phyloP scores from a whole-genome alignment of 2,113 vertebrate species.

The Serilophus lunatus region DNA sequence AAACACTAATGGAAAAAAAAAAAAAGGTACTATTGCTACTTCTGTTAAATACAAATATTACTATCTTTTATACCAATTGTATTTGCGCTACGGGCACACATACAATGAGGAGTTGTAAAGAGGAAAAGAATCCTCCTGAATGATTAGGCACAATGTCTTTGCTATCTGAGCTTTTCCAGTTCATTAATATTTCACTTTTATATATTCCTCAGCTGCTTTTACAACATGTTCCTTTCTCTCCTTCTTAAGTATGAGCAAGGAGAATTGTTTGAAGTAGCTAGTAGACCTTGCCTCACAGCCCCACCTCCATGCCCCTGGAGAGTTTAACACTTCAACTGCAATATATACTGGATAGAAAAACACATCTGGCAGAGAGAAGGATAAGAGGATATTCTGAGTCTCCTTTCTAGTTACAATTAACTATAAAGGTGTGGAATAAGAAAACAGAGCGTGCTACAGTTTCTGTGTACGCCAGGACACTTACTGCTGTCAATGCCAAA shows the following conservation, averaged over 20 bases:
- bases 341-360: not conserved
- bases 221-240: conserved; percentile 48
- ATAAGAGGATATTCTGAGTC: not conserved
- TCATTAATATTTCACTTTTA: conserved; percentile 72
- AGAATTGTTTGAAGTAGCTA: conserved; percentile 60
- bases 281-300: conserved; percentile 32
- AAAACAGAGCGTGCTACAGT: not conserved
- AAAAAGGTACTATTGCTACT: not conserved
- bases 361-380: not conserved
- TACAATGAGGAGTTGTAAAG: not conserved
- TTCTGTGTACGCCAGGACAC: not conserved
- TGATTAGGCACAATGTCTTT: not conserved
- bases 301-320: conserved; percentile 17
- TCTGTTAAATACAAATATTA: not conserved
- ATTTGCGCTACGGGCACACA: not conserved
- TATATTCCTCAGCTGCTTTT: conserved; percentile 58
- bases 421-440: not conserved
- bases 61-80: not conserved
- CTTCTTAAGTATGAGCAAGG: conserved; percentile 41
- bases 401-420: not conserved
- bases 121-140: not conserved
- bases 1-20: not conserved
- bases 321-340: conserved; percentile 46
- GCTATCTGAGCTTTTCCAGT: conserved; percentile 45
- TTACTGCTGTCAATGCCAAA: not conserved